Base-by-base conservation (phyloP, 2,113 vertebrate species). In the Nanger granti region DNA sequence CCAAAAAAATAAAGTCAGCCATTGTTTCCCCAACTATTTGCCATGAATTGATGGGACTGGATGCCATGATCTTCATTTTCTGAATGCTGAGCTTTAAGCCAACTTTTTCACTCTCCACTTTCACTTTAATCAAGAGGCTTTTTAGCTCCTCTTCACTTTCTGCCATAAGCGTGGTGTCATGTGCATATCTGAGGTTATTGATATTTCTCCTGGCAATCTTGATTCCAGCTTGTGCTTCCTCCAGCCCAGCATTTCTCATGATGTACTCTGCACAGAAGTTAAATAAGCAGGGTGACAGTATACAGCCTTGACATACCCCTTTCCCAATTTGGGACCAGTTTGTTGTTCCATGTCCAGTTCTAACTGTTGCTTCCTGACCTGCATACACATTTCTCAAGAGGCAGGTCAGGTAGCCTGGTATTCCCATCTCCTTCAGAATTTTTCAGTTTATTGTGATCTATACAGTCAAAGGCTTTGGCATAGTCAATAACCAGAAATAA, bases 181-280 rank as follows among this genome's bases (percentile, higher is more conserved):
- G 4, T 69, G 8, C 66, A 37, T 22, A 69, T 37, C 60, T 37
- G 17, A 69, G 18, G 8, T 69, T 69, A 69, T 5, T 69, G 17
- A 20, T 20, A 37, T 69, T 69, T 69, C 34, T 37, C 8, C 4
- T 0, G 0, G 34, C 8, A 69, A 37, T 69, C 66, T 37, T 69
- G 66, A 69, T 22, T 69, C 34, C 34, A 37, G 66, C 34, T 69
- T 69, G 18, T 37, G 34, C 66, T 69, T 37, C 18, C 34, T 69
- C 34, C 8, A 69, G 66, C 4, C 34, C 64, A 37, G 34, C 2
- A 1, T 37, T 69, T 69, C 34, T 37, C 8, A 10, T 37, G 17
- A 69, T 69, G 34, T 69, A 69, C 18, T 69, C 17, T 69, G 66
- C 18, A 22, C 37, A n/a, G 8, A 37, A 69, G 66, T 37, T 22